Conservation (phyloP, 2,888 invertebrate species). For the Protodeltote pygarga region DNA sequence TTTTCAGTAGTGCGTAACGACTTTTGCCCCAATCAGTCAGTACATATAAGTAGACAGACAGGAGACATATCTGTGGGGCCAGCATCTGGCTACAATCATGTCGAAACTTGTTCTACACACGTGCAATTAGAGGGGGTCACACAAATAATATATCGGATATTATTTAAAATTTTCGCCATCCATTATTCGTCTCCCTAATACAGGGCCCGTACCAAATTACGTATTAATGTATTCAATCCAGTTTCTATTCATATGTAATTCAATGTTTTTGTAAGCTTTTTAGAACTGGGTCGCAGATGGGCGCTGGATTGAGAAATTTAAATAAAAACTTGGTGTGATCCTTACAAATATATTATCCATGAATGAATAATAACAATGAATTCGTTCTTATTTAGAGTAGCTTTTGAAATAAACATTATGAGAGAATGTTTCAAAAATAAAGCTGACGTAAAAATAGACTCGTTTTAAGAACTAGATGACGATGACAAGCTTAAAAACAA, state of each 20-base stretch:
- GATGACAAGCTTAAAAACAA: not conserved
- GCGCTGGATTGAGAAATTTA: conserved; percentile 80
- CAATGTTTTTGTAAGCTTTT: conserved; percentile 81
- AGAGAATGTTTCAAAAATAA: not conserved
- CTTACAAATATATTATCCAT: conserved; percentile 50
- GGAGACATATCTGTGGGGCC: conserved; percentile 31
- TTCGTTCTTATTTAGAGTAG: conserved; percentile 17
- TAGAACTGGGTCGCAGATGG: conserved; percentile 81
- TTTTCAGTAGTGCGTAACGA: no score
- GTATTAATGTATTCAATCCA: conserved; percentile 84
- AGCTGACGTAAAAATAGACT: not conserved
- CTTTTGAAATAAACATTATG: conserved; percentile 22
- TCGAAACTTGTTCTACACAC: conserved; percentile 74
- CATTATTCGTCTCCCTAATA: conserved; percentile 81
- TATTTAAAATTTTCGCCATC: conserved; percentile 77
- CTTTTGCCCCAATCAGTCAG: conserved; percentile 2
- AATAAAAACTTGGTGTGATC: conserved; percentile 77
- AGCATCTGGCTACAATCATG: conserved; percentile 65
- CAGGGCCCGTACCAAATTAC: conserved; percentile 81
- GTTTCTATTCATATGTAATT: conserved; percentile 84
- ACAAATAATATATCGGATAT: conserved; percentile 58
- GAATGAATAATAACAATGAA: conserved; percentile 41
- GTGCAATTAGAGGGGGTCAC: conserved; percentile 73
- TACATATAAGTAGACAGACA: conserved; percentile 4
- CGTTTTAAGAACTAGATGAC: not conserved